Evolutionary conservation across 2,888 invertebrate genomes (phyloP).

Genomic region (Heterodera filipjevi): DNA sequence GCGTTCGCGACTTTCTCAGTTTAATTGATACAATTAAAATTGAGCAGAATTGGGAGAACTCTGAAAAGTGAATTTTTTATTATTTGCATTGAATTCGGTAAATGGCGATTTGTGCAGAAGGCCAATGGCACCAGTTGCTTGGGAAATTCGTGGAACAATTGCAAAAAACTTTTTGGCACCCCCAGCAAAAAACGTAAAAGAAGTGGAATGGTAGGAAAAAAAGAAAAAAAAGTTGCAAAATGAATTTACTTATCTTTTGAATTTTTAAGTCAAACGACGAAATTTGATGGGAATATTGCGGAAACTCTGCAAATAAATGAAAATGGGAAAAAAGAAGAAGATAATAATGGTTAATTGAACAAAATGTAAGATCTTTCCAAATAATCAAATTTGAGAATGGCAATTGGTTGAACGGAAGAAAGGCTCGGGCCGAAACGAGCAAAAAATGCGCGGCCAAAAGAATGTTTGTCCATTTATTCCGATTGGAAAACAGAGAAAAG

Average conservation of each 20-base stretch:
- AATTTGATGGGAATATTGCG: not conserved
- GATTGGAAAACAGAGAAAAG: slow-evolving; percentile 16
- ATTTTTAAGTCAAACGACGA: not conserved
- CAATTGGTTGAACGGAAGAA: not conserved
- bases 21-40: slow-evolving; percentile 89
- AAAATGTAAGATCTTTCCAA: not conserved
- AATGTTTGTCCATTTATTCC: not conserved
- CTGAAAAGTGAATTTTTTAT: too few relatives aligned
- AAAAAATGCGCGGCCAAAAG: not conserved
- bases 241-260: not conserved
- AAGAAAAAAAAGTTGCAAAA: not conserved
- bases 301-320: not conserved
- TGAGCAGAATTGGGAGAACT: slow-evolving; percentile 90
- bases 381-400: not conserved
- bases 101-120: slow-evolving; percentile 55
- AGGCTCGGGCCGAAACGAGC: not conserved
- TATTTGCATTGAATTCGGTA: not conserved
- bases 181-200: not conserved
- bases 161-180: slow-evolving; percentile 9
- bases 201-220: not conserved
- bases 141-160: slow-evolving; percentile 76
- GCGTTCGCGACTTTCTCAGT: slow-evolving; percentile 88
- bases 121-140: slow-evolving; percentile 82
- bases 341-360: not conserved
- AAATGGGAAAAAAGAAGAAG: slow-evolving; percentile 8